Percentiles rank a stretch among this genome's conserved stretches.
Conservation (phyloP, 2,797 vertebrate species). For the Bucorvus abyssinicus region DNA sequence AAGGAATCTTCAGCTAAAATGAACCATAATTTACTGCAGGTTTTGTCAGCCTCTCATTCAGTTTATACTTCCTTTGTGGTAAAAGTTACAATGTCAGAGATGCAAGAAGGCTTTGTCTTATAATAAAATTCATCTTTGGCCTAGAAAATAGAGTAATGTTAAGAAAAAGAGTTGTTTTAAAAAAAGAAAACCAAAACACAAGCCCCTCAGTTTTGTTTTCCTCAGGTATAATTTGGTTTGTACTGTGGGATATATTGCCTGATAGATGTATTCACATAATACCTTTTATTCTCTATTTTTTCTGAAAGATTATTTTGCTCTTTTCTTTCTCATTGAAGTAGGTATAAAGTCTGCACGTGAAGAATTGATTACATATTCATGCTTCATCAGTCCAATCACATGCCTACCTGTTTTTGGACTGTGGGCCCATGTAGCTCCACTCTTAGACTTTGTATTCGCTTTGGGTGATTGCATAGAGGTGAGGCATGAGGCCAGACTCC, state of each 20-base stretch:
- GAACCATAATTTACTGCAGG: not conserved
- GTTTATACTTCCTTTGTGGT: not conserved
- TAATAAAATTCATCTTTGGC: not conserved
- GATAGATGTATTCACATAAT: not conserved
- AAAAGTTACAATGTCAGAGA: not conserved
- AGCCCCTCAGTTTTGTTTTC: fast-evolving
- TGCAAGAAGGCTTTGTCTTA: not conserved
- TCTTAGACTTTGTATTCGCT: not conserved
- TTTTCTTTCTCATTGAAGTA: no score
- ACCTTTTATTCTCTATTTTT: not conserved
- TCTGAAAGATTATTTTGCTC: not conserved
- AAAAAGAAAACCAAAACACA: not conserved
- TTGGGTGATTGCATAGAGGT: not conserved
- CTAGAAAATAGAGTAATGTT: not conserved
- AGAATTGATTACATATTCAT: not conserved
- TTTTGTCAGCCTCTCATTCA: not conserved
- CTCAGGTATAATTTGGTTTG: not conserved
- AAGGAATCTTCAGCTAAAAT: not conserved
- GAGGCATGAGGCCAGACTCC: not conserved
- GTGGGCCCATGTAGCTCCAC: not conserved
- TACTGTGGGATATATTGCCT: not conserved
- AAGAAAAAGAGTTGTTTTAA: not conserved
- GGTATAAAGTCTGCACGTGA: not conserved
- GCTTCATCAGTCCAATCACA: not conserved
- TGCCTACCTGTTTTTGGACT: not conserved